Percentiles rank a stretch among this genome's conserved stretches.
These are phyloP conservation scores for Verasper variegatus DNA, from an alignment of 2,113 vertebrate genomes.

Conservation along the genomic window DNA sequence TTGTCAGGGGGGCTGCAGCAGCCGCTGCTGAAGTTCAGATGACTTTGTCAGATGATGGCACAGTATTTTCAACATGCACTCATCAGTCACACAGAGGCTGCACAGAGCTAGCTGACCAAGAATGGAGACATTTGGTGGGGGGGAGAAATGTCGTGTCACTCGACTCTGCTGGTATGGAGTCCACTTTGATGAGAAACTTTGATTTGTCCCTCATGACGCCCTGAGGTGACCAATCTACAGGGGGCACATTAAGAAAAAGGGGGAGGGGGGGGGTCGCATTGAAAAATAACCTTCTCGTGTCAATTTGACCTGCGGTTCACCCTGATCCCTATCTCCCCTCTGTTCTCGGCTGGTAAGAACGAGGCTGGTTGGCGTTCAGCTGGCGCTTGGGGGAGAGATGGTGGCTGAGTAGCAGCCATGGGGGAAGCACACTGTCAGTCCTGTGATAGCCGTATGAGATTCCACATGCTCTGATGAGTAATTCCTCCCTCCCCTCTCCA, in stretches of 20 bases:
- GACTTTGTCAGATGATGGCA: slow-evolving; percentile 26
- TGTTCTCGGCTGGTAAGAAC: slow-evolving; percentile 26
- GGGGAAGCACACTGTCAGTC: slow-evolving; percentile 82
- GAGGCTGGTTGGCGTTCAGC: slow-evolving; percentile 14
- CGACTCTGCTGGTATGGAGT: too few species aligned
- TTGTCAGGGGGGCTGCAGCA: slow-evolving; percentile 17
- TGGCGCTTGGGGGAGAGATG: slow-evolving; percentile 43
- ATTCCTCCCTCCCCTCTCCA: slow-evolving; percentile 84
- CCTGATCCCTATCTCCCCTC: background rate
- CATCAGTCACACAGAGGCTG: slow-evolving; percentile 7
- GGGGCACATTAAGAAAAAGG: background rate
- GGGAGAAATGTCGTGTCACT: too few species aligned
- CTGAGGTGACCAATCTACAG: slow-evolving; percentile 8
- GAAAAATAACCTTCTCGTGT: slow-evolving; percentile 4
- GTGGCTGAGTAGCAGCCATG: slow-evolving; percentile 41
- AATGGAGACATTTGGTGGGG: slow-evolving; percentile 11
- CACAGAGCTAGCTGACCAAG: slow-evolving; percentile 6
- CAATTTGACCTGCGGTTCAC: slow-evolving; percentile 27
- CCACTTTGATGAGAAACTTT: background rate
- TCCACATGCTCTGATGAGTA: slow-evolving; percentile 91
- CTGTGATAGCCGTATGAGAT: slow-evolving; percentile 91
- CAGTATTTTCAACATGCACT: slow-evolving; percentile 26
- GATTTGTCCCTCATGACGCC: slow-evolving; percentile 21
- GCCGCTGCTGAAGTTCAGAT: slow-evolving; percentile 41
- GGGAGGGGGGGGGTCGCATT: background rate